Conservation (phyloP, 2,797 vertebrate genomes). For the Mus caroli region DNA sequence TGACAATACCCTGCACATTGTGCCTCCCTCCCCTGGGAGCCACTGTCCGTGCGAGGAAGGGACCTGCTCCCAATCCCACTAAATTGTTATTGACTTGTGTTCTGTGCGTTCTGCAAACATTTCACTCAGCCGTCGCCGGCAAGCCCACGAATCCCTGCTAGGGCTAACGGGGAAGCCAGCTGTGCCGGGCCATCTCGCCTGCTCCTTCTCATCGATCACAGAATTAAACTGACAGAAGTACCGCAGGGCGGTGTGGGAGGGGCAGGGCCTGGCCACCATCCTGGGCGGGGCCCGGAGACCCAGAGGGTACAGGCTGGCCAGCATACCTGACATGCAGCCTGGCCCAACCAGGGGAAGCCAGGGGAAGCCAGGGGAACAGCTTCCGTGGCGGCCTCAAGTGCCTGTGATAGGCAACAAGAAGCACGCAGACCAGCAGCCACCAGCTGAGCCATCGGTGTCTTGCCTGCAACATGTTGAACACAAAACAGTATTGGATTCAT, state of each 20-base stretch:
- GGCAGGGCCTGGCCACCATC: constrained; percentile 47
- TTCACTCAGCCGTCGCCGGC: constrained; percentile 83
- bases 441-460: neutral
- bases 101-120: constrained; percentile 87
- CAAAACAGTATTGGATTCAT: neutral
- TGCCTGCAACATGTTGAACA: neutral
- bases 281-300: constrained; percentile 46
- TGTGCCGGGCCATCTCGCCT: constrained; percentile 85
- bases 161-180: constrained; percentile 89
- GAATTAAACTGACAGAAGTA: constrained; percentile 89
- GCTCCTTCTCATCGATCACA: constrained; percentile 89
- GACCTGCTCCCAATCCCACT: constrained; percentile 87
- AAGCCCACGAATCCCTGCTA: constrained; percentile 86
- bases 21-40: constrained; percentile 77
- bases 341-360: neutral
- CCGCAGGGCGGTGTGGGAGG: constrained; percentile 62
- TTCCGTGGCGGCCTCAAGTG: neutral
- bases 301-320: neutral
- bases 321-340: neutral
- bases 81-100: constrained; percentile 89
- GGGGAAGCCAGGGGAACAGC: neutral
- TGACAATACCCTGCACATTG: constrained; percentile 24
- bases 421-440: neutral
- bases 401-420: neutral
- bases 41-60: constrained; percentile 86